phyloP scores from a whole-genome alignment of 1,140 invertebrate species.

The Phthorimaea operculella region DNA sequence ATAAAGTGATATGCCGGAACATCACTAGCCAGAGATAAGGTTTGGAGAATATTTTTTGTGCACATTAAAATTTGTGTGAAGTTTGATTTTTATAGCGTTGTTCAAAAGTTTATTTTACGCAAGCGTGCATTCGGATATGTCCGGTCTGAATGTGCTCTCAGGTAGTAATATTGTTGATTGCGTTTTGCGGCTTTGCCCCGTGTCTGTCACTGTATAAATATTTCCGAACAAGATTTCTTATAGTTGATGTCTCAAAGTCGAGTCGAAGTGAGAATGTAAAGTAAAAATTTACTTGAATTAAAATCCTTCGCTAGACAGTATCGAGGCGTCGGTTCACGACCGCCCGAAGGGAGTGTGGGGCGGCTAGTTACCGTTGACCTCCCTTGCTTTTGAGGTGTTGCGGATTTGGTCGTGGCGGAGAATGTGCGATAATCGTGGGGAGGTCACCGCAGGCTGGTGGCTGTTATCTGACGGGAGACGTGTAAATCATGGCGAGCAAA shows the following conservation, averaged over 20 bases:
- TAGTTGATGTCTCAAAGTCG: not conserved
- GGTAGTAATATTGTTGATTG: too few relatives aligned
- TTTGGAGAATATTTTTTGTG: conserved; percentile 1
- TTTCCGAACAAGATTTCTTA: too few relatives aligned
- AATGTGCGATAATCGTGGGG: conserved; percentile 24
- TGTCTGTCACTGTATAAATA: too few relatives aligned
- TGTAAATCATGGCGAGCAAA: conserved; percentile 56
- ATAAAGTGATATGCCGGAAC: conserved; percentile 31
- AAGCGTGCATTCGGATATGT: not conserved
- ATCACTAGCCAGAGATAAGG: conserved; percentile 14
- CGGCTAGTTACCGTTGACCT: conserved; percentile 32
- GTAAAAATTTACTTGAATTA: conserved; percentile 28
- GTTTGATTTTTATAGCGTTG: not conserved
- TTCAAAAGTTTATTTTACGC: not conserved
- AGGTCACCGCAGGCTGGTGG: conserved; percentile 12
- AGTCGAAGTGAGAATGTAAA: not conserved
- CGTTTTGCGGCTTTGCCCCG: too few relatives aligned
- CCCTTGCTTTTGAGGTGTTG: conserved; percentile 3
- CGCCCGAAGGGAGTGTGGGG: conserved; percentile 33
- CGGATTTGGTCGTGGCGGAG: conserved; percentile 11
- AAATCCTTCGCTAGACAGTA: conserved; percentile 47
- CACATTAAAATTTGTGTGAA: not conserved
- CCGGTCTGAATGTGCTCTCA: too few relatives aligned
- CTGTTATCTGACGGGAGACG: conserved; percentile 40
- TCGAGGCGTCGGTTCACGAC: conserved; percentile 46